Conservation (phyloP, 2,797 vertebrate genomes). For the Podarcis siculus region DNA sequence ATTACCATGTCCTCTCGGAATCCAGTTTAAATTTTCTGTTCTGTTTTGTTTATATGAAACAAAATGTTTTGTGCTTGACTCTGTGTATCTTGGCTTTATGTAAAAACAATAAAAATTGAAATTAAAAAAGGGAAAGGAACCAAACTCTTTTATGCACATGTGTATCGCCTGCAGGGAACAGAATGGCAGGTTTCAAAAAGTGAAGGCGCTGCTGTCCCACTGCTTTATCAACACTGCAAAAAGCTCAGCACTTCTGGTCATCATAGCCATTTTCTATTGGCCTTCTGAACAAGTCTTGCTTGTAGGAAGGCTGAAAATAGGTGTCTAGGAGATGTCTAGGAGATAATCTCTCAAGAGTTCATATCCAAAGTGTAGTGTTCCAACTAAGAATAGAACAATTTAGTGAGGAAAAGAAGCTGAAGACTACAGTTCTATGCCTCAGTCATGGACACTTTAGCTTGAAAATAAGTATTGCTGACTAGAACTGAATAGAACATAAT, state of each 20-base stretch:
- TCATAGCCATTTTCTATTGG: neutral
- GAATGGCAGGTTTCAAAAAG: constrained; percentile 1
- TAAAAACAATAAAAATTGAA: neutral
- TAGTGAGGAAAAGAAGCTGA: neutral
- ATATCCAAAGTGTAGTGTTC: neutral
- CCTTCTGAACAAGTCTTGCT: neutral
- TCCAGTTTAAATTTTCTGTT: too few relatives aligned
- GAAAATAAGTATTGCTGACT: neutral
- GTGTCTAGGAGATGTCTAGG: neutral
- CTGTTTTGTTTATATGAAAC: too few relatives aligned
- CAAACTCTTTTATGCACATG: neutral
- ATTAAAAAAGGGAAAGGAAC: neutral
- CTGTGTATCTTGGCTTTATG: too few relatives aligned
- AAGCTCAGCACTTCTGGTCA: neutral
- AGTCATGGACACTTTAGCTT: neutral
- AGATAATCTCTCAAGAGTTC: neutral
- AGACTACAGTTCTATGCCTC: neutral
- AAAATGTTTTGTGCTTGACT: too few relatives aligned
- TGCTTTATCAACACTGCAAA: neutral
- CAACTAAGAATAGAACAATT: neutral
- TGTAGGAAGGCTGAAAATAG: constrained; percentile 4
- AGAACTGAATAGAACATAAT: neutral
- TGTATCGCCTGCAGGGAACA: neutral
- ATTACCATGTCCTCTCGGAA: too few relatives aligned
- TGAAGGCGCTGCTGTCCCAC: neutral